These are phyloP conservation scores for Priocnemis perturbator DNA, from an alignment of 2,888 invertebrate genomes.

Conservation along the genomic window DNA sequence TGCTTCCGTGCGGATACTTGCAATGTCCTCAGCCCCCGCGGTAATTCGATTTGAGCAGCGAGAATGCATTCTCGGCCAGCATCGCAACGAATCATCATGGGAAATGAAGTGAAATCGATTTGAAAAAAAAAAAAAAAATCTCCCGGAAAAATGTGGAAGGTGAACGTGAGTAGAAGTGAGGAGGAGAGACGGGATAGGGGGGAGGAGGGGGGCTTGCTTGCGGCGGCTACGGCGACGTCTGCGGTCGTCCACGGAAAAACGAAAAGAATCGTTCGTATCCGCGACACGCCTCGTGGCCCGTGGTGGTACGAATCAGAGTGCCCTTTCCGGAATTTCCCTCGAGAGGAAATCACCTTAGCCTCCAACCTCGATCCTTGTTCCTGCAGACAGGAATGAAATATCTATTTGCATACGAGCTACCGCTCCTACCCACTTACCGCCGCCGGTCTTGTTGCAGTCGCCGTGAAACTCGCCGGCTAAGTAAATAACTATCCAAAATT, in stretches of 20 bases:
- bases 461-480: neutral
- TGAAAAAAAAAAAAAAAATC: neutral
- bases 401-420: constrained; percentile 37
- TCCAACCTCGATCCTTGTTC: constrained; percentile 40
- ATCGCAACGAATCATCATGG: neutral
- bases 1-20: too few relatives aligned
- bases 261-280: constrained; percentile 7
- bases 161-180: neutral
- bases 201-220: neutral
- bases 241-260: neutral
- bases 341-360: constrained; percentile 59
- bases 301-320: constrained; percentile 36
- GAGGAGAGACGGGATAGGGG: neutral
- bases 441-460: neutral
- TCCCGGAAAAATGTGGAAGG: neutral
- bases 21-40: too few relatives aligned
- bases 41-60: too few relatives aligned
- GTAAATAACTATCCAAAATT: constrained; percentile 5
- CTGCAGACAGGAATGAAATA: constrained; percentile 55
- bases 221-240: neutral
- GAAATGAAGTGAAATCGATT: constrained; percentile 2
- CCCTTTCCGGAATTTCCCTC: constrained; percentile 57
- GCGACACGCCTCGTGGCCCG: constrained; percentile 22
- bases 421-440: neutral
- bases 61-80: too few relatives aligned